Base-by-base conservation (phyloP, 2,888 invertebrate genomes). In the Philonicus albiceps region DNA sequence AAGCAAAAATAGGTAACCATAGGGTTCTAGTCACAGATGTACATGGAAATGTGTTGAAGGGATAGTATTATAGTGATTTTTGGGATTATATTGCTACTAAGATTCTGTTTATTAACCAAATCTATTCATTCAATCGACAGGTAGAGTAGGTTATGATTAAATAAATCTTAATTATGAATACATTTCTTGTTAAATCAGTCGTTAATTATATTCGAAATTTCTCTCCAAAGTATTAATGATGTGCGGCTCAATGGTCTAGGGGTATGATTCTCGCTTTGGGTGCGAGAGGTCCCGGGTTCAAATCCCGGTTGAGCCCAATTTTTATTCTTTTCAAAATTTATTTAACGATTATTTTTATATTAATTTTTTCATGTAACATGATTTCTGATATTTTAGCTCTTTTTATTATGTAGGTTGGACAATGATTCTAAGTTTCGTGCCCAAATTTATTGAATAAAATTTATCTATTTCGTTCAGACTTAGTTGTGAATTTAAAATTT, bases 281-380 rank as follows among this genome's bases (percentile, higher is more conserved):
- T 94, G 94, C 94, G 94, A 94, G 94, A 94, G 94, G 94, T 94
- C 94, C 94, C 94, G 94, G 94, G 94, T 94, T 94, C 94, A 94
- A 94, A 94, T 94, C 94, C 94, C 94, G 94, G 94, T 93, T 94
- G 94, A 94, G 94, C 94, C 94, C n/a, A n/a, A n/a, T n/a, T n/a
- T n/a, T n/a, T n/a, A n/a, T n/a, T n/a, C n/a, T n/a, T n/a, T n/a
- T n/a, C n/a, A n/a, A n/a, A n/a, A n/a, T n/a, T n/a, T n/a, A n/a
- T n/a, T n/a, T n/a, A n/a, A n/a, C n/a, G n/a, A n/a, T n/a, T n/a
- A n/a, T n/a, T n/a, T n/a, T n/a, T n/a, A n/a, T n/a, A n/a, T n/a
- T n/a, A n/a, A n/a, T n/a, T n/a, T n/a, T n/a, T n/a, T n/a, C n/a
- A n/a, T n/a, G n/a, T n/a, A n/a, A n/a, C n/a, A n/a, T n/a, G n/a